phyloP scores from a whole-genome alignment of 2,888 invertebrate genomes.

The Pseudococcus viburni region DNA sequence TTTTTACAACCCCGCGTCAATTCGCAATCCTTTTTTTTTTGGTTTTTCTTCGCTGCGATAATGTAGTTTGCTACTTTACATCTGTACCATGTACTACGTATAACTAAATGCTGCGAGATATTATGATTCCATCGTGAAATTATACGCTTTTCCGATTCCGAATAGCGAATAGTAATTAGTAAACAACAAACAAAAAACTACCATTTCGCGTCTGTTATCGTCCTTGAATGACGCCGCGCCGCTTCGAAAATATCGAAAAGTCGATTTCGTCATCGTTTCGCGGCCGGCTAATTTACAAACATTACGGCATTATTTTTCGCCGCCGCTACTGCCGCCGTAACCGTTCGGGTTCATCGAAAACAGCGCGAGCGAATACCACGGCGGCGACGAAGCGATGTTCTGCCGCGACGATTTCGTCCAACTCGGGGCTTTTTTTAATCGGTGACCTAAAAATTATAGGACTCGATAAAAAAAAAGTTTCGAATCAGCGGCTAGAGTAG shows the following conservation, averaged over 20 bases:
- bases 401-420: too few species aligned
- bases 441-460: constrained; percentile 23
- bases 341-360: constrained; percentile 4
- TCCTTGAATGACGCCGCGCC: constrained; percentile 2
- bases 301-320: background rate
- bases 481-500: background rate
- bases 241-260: constrained; percentile 23
- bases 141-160: constrained; percentile 5
- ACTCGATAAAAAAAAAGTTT: background rate
- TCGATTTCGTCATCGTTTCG: constrained; percentile 40
- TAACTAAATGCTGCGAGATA: background rate
- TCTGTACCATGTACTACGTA: background rate
- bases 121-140: constrained; percentile 9
- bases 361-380: background rate
- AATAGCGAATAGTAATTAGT: background rate
- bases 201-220: constrained; percentile 16
- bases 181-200: constrained; percentile 26
- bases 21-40: too few species aligned
- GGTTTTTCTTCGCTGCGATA: too few species aligned
- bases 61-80: too few species aligned
- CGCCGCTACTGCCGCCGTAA: background rate
- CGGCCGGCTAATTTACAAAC: constrained; percentile 17
- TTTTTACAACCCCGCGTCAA: too few species aligned
- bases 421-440: background rate
- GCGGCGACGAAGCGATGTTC: background rate